phyloP scores from a whole-genome alignment of 2,113 vertebrate genomes.

The Malurus alboscapulatus region DNA sequence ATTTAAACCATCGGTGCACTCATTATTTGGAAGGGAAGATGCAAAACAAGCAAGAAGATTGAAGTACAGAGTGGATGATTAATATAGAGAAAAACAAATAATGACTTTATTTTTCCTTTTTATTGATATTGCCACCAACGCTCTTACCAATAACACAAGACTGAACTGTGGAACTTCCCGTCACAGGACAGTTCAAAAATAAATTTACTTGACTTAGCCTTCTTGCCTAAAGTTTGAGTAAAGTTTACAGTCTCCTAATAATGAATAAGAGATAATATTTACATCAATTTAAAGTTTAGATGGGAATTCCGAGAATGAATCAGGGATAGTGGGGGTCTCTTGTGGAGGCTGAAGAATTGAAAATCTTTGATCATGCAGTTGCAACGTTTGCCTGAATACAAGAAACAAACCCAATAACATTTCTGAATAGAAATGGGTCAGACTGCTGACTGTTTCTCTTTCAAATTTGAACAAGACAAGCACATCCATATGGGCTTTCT shows the following conservation, averaged over 20 bases:
- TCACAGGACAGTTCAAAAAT: not conserved
- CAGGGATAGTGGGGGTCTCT: not conserved
- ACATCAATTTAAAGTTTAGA: not conserved
- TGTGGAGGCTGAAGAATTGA: not conserved
- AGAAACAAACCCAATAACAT: not conserved
- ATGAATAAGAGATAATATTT: not conserved
- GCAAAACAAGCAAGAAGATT: not conserved
- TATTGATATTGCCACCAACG: too few relatives aligned
- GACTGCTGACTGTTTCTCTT: not conserved
- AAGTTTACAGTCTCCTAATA: not conserved
- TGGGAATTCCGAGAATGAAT: not conserved
- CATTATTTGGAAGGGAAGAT: not conserved
- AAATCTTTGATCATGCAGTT: not conserved
- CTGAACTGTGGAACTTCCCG: rapidly evolving
- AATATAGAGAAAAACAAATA: not conserved
- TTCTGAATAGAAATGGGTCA: not conserved
- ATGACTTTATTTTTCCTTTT: not conserved
- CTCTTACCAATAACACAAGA: rapidly evolving
- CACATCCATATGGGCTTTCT: not conserved
- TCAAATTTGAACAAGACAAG: not conserved
- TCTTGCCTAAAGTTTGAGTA: not conserved
- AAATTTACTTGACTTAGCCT: not conserved
- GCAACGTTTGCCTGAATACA: not conserved
- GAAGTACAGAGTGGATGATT: not conserved
- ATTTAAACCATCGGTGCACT: not conserved